These are phyloP conservation scores for Drosophila buzzatii DNA, from an alignment of 2,888 invertebrate species.

Conservation along the genomic window DNA sequence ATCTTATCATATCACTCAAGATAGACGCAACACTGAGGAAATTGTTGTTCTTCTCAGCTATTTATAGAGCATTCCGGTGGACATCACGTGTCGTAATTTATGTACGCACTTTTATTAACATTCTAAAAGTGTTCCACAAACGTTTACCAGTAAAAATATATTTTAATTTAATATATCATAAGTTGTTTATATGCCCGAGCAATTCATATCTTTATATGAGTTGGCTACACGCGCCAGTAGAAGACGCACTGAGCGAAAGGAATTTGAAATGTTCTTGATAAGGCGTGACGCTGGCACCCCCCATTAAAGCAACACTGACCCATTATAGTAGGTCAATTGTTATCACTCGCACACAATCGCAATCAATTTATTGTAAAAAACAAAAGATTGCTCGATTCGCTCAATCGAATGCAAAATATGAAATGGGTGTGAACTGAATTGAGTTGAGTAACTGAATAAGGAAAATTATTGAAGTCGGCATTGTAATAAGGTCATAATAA, in stretches of 20 bases:
- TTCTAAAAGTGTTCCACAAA: not conserved
- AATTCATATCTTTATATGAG: constrained; percentile 16
- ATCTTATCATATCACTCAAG: constrained; percentile 1
- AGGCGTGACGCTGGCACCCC: constrained; percentile 6
- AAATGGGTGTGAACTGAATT: constrained; percentile 1
- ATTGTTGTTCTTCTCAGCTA: not conserved
- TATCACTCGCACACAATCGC: constrained; percentile 48
- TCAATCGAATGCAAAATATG: constrained; percentile 21
- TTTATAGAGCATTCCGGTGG: not conserved
- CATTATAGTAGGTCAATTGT: constrained; percentile 56
- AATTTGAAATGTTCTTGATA: constrained; percentile 14
- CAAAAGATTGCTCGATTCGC: not conserved
- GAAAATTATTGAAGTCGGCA: not conserved
- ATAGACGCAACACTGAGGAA: not conserved
- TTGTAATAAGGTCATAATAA: not conserved
- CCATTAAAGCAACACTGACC: constrained; percentile 28
- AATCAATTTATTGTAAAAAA: constrained; percentile 23
- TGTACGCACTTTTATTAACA: not conserved
- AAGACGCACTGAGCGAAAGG: constrained; percentile 1
- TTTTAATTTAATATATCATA: not conserved
- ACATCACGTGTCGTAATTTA: not conserved
- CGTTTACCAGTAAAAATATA: not conserved
- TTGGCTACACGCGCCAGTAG: constrained; percentile 4
- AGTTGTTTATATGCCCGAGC: not conserved
- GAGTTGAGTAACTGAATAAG: not conserved